Evolutionary conservation across 2,888 invertebrate species (phyloP).

Genomic region (Drosophila melanosoma): DNA sequence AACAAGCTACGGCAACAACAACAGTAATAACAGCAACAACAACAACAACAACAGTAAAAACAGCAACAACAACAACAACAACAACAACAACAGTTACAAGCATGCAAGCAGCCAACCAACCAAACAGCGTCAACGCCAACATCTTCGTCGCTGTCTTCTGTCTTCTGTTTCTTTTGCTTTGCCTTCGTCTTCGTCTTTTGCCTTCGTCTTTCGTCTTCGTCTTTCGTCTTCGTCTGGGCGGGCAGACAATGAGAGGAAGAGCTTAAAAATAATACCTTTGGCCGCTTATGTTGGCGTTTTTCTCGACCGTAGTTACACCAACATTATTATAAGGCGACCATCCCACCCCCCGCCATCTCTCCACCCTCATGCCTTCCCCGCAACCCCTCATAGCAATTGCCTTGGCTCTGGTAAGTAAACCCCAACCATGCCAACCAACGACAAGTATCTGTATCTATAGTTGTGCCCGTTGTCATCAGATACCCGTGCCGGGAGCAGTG

Average conservation of each 20-base stretch:
- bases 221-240: constrained; percentile 47
- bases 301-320: constrained; percentile 56
- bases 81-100: constrained; percentile 2
- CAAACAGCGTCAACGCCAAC: constrained; percentile 49
- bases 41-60: background rate
- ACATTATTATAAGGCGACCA: constrained; percentile 29
- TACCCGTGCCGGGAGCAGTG: constrained; percentile 56
- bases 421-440: background rate
- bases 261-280: constrained; percentile 80
- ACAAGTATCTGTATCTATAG: constrained; percentile 38
- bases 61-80: background rate
- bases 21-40: background rate
- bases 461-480: constrained; percentile 62
- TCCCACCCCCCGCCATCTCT: background rate
- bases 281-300: constrained; percentile 75
- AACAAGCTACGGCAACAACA: background rate
- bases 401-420: background rate
- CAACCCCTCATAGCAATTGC: too few relatives aligned
- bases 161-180: constrained; percentile 13
- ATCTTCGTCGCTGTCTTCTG: constrained; percentile 30
- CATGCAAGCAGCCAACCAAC: constrained; percentile 20
- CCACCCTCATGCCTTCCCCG: too few relatives aligned
- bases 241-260: constrained; percentile 77
- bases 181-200: constrained; percentile 19
- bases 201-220: constrained; percentile 14